Conservation (phyloP, 2,888 invertebrate species). For the Helobdella robusta region DNA sequence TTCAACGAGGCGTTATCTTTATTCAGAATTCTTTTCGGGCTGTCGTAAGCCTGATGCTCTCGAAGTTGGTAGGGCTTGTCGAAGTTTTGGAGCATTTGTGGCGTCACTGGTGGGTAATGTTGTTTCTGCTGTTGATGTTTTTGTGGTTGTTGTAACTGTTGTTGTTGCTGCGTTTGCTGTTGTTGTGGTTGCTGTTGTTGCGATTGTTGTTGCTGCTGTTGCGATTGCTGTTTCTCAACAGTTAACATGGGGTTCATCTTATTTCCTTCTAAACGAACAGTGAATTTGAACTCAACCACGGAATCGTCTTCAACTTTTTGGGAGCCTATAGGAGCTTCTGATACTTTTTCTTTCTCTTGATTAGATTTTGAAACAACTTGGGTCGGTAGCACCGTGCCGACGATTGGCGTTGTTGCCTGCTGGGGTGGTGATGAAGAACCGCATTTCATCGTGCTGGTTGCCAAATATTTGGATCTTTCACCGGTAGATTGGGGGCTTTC, state of each 20-base stretch:
- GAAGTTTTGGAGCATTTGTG: too few relatives aligned
- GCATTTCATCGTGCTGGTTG: not conserved
- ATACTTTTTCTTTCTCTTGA: not conserved
- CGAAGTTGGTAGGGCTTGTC: too few relatives aligned
- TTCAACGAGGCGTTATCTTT: not conserved
- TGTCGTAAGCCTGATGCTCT: not conserved
- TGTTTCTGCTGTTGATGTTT: too few relatives aligned
- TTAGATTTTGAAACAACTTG: not conserved
- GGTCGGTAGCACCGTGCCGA: not conserved
- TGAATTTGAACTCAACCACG: conserved; percentile 27
- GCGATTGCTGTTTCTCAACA: not conserved
- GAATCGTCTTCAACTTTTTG: conserved; percentile 15
- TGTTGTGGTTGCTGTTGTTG: too few relatives aligned
- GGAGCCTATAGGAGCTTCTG: too few relatives aligned
- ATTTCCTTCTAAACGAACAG: conserved; percentile 24
- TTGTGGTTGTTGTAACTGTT: too few relatives aligned
- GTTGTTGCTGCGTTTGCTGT: too few relatives aligned
- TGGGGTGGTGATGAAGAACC: not conserved
- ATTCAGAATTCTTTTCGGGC: not conserved
- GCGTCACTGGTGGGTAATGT: too few relatives aligned
- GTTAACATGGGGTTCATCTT: not conserved
- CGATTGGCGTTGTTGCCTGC: too few relatives aligned
- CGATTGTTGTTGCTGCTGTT: too few relatives aligned
- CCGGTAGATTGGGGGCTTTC: not conserved
- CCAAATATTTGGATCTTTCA: not conserved